Evolutionary conservation across 2,797 vertebrate species (phyloP).

Genomic region (Florisuga fusca): DNA sequence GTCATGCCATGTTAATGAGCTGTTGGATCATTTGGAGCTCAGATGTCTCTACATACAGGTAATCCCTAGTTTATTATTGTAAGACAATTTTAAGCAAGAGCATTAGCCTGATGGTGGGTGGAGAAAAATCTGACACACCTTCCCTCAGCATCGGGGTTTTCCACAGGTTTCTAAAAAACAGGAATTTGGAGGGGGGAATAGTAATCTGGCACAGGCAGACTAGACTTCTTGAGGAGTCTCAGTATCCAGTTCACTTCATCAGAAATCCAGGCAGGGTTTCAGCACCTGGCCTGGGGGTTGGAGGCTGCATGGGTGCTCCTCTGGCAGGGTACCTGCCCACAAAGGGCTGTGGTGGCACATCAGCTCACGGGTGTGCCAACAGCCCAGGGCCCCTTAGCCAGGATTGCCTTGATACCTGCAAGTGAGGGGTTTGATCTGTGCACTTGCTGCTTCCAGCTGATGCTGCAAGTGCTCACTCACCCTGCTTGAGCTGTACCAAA

Average conservation of each 20-base stretch:
- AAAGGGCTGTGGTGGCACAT: background rate
- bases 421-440: background rate
- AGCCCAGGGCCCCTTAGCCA: background rate
- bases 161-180: background rate
- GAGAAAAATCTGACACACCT: background rate
- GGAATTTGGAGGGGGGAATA: background rate
- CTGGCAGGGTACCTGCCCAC: background rate
- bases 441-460: background rate
- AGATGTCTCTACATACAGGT: background rate
- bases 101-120: background rate
- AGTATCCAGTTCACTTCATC: background rate
- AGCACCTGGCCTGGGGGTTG: background rate
- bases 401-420: background rate
- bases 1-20: background rate
- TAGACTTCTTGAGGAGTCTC: background rate
- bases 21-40: background rate
- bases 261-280: background rate
- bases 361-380: background rate
- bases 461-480: background rate
- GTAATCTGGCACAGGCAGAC: background rate
- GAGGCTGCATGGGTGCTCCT: background rate
- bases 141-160: background rate
- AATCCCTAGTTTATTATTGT: background rate
- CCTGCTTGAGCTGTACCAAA: background rate
- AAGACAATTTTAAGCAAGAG: background rate